Evolutionary conservation across 2,113 vertebrate genomes (phyloP), one percentile per base, ranked within the genome.

Genomic region (Pica pica): DNA sequence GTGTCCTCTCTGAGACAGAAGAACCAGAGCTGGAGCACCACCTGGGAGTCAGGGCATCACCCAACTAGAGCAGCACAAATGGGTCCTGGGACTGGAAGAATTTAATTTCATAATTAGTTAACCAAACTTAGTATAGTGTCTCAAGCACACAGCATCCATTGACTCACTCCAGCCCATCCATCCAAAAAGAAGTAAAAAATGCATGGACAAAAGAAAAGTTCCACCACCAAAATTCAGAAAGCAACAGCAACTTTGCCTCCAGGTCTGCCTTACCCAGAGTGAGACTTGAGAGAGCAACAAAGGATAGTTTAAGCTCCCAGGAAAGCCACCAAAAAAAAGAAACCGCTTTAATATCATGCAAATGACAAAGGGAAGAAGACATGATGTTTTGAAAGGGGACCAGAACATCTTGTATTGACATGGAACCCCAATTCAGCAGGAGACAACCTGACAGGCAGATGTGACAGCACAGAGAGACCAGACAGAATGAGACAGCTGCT

Each of bases 1-100:
- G 27, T 46, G 16, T 19, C 33, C 17, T 68, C 39, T 71, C 35
- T 44, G 53, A 21, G 37, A 27, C 8, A 47, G 59, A 77, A 87
- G 33, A 70, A 52, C 2, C 17, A n/a, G 23, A 77, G 56, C 8
- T 42, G 39, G 8, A 87, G 27, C 63, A 80, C 2, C 60, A 63
- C 35, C 20, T 35, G 50, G 20, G 33, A 56, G 28, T 46, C 8
- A 18, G 19, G 56, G 20, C 22, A 55, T 20, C 61, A 44, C 24
- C 19, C 61, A 75, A 2, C 2, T 35, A 57, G 6, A 83, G 24
- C 1, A 4, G 41, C 4, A 15, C 0, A 0, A 27, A 37, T 21
- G 13, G 5, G 24, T 56, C 15, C 9, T n/a, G 31, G 21, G 28
- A 59, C 8, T 52, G 42, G 10, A 69, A 80, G 15, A 69, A 57